These are phyloP conservation scores for Polydrusus cervinus DNA, from an alignment of 2,888 invertebrate species.

Conservation along the genomic window DNA sequence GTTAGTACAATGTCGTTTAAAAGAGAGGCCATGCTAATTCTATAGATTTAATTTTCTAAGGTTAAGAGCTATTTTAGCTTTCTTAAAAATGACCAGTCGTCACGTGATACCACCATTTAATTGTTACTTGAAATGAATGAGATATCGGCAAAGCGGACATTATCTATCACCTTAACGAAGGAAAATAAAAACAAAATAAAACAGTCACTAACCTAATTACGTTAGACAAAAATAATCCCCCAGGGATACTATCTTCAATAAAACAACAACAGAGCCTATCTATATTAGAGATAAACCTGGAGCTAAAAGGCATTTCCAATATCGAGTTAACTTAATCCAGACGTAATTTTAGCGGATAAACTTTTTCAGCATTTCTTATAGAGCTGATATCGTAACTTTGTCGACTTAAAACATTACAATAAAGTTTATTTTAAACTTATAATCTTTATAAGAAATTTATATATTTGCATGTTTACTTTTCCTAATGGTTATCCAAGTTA, in stretches of 20 bases:
- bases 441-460: neutral
- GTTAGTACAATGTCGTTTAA: too few species aligned
- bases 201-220: constrained; percentile 16
- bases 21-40: too few species aligned
- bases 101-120: too few species aligned
- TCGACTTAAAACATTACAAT: constrained; percentile 2
- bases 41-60: too few species aligned
- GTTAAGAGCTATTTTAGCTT: too few species aligned
- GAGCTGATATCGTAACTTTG: neutral
- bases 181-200: constrained; percentile 19
- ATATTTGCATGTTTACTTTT: too few species aligned
- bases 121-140: too few species aligned
- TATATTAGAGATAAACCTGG: constrained; percentile 16
- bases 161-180: neutral
- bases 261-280: constrained; percentile 22
- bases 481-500: too few species aligned
- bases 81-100: too few species aligned
- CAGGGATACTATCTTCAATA: constrained; percentile 19
- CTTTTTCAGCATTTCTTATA: constrained; percentile 19
- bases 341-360: constrained; percentile 19
- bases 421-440: neutral
- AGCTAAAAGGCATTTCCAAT: constrained; percentile 24
- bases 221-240: constrained; percentile 19
- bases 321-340: constrained; percentile 23
- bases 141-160: neutral